Percentiles rank a stretch among this genome's conserved stretches.
Evolutionary conservation across 2,113 vertebrate species (phyloP).

Genomic region (Sinocyclocheilus maitianheensis): DNA sequence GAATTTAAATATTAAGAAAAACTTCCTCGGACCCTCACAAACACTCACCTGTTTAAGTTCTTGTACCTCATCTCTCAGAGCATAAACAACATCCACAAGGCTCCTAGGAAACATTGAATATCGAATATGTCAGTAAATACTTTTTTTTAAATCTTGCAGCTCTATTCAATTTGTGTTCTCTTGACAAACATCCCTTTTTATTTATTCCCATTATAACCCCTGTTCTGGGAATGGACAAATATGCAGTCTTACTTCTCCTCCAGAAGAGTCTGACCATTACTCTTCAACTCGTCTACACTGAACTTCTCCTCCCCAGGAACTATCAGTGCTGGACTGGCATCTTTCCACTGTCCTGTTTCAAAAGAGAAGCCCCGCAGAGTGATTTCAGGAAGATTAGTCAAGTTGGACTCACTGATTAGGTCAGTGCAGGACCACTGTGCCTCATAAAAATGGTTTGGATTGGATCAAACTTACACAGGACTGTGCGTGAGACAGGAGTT

Average conservation of each 20-base stretch:
- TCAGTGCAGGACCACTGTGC: slow-evolving; percentile 32
- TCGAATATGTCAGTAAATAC: background rate
- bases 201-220: background rate
- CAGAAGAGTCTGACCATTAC: slow-evolving; percentile 88
- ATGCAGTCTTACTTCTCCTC: slow-evolving; percentile 90
- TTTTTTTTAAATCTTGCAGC: too few relatives aligned
- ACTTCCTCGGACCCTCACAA: background rate
- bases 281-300: slow-evolving; percentile 87
- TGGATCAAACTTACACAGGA: slow-evolving; percentile 27
- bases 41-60: slow-evolving; percentile 89
- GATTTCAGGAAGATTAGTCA: slow-evolving; percentile 30
- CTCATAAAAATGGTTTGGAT: slow-evolving; percentile 9
- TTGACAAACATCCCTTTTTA: too few relatives aligned
- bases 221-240: background rate
- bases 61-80: slow-evolving; percentile 91
- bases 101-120: slow-evolving; percentile 76
- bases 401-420: slow-evolving; percentile 25
- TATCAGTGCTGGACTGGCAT: slow-evolving; percentile 87
- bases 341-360: slow-evolving; percentile 84
- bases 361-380: slow-evolving; percentile 66
- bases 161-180: background rate
- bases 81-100: slow-evolving; percentile 94
- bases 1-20: background rate
- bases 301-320: slow-evolving; percentile 90
- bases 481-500: slow-evolving; percentile 49